Conservation (phyloP, 2,113 vertebrate species). For the Apistogramma diplotaenia region DNA sequence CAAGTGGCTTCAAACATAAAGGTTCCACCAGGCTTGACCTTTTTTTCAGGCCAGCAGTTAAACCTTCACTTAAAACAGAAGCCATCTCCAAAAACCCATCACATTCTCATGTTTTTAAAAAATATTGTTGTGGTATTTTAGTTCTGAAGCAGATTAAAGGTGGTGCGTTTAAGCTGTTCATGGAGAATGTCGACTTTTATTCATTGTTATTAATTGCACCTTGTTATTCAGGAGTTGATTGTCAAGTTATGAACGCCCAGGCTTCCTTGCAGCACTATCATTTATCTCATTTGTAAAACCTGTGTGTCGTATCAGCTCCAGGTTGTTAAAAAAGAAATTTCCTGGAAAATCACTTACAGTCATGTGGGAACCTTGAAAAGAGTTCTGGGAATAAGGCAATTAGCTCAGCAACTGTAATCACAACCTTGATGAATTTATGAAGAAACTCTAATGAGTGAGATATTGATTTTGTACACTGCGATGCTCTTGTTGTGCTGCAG, state of each 20-base stretch:
- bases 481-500: not conserved
- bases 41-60: not conserved
- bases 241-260: not conserved
- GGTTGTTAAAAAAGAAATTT: not conserved
- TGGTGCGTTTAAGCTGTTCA: not conserved
- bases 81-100: not conserved
- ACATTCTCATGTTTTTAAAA: not conserved
- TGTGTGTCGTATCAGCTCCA: not conserved
- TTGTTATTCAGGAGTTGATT: not conserved
- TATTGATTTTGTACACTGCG: slow-evolving; percentile 5
- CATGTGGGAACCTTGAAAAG: not conserved
- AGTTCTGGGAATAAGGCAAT: not conserved
- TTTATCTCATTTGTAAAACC: not conserved
- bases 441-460: not conserved
- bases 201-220: not conserved
- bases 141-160: not conserved
- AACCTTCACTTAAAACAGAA: not conserved
- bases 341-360: not conserved
- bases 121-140: not conserved
- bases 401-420: not conserved
- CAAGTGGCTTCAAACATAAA: not conserved
- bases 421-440: slow-evolving; percentile 5
- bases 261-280: not conserved
- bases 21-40: not conserved
- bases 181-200: not conserved